These are phyloP conservation scores for Neolamprologus tretocephalus DNA, from an alignment of 2,113 vertebrate species.

Conservation along the genomic window DNA sequence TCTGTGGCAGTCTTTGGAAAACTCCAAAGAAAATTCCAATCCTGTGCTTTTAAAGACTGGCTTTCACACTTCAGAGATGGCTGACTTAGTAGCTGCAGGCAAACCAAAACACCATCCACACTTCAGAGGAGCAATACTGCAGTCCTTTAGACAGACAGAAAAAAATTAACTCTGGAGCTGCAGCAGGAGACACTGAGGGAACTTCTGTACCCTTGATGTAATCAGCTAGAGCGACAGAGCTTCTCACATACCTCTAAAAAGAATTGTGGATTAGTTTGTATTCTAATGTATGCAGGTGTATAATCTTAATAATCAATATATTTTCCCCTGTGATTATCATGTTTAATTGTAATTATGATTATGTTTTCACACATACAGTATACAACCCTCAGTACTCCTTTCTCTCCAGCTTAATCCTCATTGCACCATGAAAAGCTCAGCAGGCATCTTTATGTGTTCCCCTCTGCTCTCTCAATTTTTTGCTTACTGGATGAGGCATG, in stretches of 20 bases:
- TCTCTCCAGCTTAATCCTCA: neutral
- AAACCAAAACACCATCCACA: constrained; percentile 17
- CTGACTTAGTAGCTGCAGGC: constrained; percentile 46
- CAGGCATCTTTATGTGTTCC: neutral
- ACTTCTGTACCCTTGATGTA: constrained; percentile 26
- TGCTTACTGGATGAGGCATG: neutral
- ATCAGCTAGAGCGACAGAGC: constrained; percentile 9
- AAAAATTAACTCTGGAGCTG: constrained; percentile 3
- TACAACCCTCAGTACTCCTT: neutral
- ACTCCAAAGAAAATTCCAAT: constrained; percentile 47
- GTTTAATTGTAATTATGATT: neutral
- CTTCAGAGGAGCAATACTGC: constrained; percentile 35
- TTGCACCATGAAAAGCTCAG: neutral
- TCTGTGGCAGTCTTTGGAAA: constrained; percentile 46
- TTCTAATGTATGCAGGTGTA: neutral
- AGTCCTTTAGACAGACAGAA: constrained; percentile 4
- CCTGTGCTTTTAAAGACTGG: constrained; percentile 46
- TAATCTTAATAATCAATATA: neutral
- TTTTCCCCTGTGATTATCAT: neutral
- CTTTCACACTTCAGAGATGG: constrained; percentile 60
- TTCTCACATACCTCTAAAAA: neutral
- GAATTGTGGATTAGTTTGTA: neutral
- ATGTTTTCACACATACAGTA: neutral
- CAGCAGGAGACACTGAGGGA: neutral
- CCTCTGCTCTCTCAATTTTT: neutral